phyloP scores from a whole-genome alignment of 2,113 vertebrate genomes.

The Vidua macroura region DNA sequence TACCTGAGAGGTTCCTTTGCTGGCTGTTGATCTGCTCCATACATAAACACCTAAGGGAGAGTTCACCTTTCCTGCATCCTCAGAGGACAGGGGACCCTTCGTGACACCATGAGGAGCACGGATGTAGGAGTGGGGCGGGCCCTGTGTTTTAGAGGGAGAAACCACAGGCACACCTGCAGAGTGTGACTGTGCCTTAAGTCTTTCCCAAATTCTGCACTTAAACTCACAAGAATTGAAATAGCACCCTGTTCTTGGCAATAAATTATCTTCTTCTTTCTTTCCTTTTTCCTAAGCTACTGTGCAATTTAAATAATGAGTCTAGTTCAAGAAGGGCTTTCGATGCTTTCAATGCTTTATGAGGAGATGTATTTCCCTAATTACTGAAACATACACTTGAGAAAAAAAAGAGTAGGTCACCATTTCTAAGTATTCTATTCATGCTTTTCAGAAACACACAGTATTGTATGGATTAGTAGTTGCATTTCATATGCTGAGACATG shows the following conservation, averaged over 20 bases:
- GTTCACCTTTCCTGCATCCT: not conserved
- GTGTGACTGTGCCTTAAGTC: not conserved
- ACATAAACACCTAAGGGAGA: not conserved
- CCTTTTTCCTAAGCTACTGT: not conserved
- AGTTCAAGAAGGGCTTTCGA: not conserved
- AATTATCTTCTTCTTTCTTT: not conserved
- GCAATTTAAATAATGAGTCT: constrained; percentile 25
- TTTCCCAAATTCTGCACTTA: not conserved
- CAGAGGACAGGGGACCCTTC: rapidly evolving
- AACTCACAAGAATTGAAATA: not conserved
- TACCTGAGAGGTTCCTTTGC: not conserved
- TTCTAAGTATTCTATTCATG: not conserved
- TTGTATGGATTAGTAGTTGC: not conserved
- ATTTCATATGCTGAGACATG: not conserved
- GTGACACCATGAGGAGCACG: rapidly evolving
- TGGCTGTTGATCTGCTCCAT: not conserved
- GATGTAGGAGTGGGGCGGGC: not conserved
- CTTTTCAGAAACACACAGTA: not conserved
- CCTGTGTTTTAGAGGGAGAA: not conserved
- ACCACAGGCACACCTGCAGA: rapidly evolving
- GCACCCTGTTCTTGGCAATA: not conserved
- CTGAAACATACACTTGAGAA: not conserved
- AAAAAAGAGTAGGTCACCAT: not conserved
- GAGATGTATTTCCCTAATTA: constrained; percentile 3
- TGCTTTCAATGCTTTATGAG: not conserved